Base-by-base conservation (phyloP, 1,140 invertebrate species). In the Laupala kohalensis region DNA sequence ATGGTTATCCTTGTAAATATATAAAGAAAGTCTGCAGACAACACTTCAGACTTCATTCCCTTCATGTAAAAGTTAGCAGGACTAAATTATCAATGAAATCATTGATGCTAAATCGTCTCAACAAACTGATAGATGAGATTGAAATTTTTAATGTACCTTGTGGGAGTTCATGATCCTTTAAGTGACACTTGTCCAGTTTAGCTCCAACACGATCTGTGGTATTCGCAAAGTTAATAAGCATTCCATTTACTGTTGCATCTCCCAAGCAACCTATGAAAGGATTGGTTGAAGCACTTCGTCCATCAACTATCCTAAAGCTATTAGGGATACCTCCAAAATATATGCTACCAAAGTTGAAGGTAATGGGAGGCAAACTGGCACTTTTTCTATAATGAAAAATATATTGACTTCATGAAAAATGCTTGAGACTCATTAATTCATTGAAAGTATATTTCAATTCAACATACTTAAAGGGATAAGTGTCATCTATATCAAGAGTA, bases 241-340 rank as follows among this genome's bases (percentile, higher is more conserved):
- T 83, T 25, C 90, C 89, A 77, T 96, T 95, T 4, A 95, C 79
- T 1, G 92, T 94, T 1, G 91, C 88, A 78, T 97, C 94, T 13
- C 91, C 91, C 64, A 97, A 88, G 77, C 94, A 96, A 2, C 95
- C 95, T 26, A 85, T 80, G 77, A 95, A 94, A 0, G 87, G 81
- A 53, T 77, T 75, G 12, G 80, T 81, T 3, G 81, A 78, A 62
- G 78, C 80, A n/a, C 76, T 75, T 6, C 79, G 80, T 9, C 76
- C 76, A 19, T 73, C 70, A 3, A 79, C 77, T 2, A 83, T 80
- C 15, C 81, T 79, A 68, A 87, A 87, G 13, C 80, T 81, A 0
- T 83, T 79, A 0, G 93, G 91, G 4, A 94, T 79, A 6, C 94
- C 95, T 53, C 95, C 96, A 73, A 98, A 88, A 79, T 91, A 97